Evolutionary conservation across 1,140 invertebrate species (phyloP), one percentile per base, ranked within the genome.

Genomic region (Drosophila micromelanica): DNA sequence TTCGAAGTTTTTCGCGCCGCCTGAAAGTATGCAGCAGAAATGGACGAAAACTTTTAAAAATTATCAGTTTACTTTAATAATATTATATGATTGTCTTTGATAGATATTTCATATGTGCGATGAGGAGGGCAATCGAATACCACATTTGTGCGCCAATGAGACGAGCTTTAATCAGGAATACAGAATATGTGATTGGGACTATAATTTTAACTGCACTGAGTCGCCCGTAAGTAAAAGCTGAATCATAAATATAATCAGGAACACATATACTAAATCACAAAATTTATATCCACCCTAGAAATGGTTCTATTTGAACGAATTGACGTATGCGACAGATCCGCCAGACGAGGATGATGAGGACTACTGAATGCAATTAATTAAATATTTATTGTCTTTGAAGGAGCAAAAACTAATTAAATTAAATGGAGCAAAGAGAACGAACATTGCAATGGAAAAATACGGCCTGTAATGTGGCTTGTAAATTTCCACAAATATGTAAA

Each of bases 71-170:
- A n/a, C 13, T n/a, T 49, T 6, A 1, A 13, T 3, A 6, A 12
- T 37, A 23, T 6, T 43, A 12, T 42, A 3, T 20, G 17, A 15
- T 38, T 9, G 5, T 38, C 3, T 23, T 42, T 52, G 15, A 12
- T 27, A 92, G 92, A 93, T 95, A 54, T 95, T 95, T 79, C 94
- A 95, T 80, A 94, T 95, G 93, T 95, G 94, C 77, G 94, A 95
- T 73, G 94, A 94, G 71, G 94, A 94, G 63, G 94, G 94, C 27
- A 91, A 94, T 59, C 91, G 94, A 55, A 94, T 95, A 67, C 94
- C 94, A 8, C 93, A 95, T 84, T 92, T 94, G 62, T 95, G 94
- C 90, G 94, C 93, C 63, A 94, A 94, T 68, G 93, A 94, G 60
- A 94, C 94, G 8, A 93, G 93, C 49, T 94, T 94, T 91, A 94